Evolutionary conservation across 2,888 invertebrate species (phyloP).

Genomic region (Epinotia ramella): DNA sequence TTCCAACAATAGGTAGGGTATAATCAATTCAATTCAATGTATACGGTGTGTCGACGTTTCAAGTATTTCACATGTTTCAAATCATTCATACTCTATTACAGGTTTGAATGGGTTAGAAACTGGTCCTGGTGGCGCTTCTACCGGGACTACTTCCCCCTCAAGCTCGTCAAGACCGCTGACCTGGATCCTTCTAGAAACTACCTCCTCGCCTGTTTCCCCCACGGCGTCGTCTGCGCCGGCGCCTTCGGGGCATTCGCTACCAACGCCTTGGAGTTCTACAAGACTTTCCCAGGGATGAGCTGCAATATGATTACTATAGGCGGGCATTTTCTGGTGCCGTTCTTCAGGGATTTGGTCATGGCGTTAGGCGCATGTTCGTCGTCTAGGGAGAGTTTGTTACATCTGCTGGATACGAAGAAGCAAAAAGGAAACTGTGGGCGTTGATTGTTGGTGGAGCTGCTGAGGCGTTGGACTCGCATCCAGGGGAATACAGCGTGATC

Average conservation of each 20-base stretch:
- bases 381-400: slow-evolving; percentile 87
- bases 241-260: slow-evolving; percentile 92
- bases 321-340: slow-evolving; percentile 87
- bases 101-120: slow-evolving; percentile 86
- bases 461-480: slow-evolving; percentile 93
- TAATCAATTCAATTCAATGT: too few species aligned
- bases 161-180: slow-evolving; percentile 92
- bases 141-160: slow-evolving; percentile 94
- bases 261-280: slow-evolving; percentile 82
- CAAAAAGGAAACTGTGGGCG: slow-evolving; percentile 83
- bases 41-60: too few species aligned
- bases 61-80: neutral
- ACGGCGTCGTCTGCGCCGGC: slow-evolving; percentile 94
- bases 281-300: slow-evolving; percentile 87
- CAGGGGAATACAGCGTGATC: slow-evolving; percentile 89
- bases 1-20: too few species aligned
- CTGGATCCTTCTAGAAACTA: slow-evolving; percentile 93
- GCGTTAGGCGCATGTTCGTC: slow-evolving; percentile 85
- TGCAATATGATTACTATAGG: slow-evolving; percentile 88
- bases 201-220: slow-evolving; percentile 95
- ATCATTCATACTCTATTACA: slow-evolving; percentile 64
- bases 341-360: slow-evolving; percentile 76
- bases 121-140: slow-evolving; percentile 90
- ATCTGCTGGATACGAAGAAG: slow-evolving; percentile 83
- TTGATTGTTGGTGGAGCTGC: slow-evolving; percentile 96